These are phyloP conservation scores for Polyommatus icarus DNA, from an alignment of 2,888 invertebrate genomes.

Conservation along the genomic window DNA sequence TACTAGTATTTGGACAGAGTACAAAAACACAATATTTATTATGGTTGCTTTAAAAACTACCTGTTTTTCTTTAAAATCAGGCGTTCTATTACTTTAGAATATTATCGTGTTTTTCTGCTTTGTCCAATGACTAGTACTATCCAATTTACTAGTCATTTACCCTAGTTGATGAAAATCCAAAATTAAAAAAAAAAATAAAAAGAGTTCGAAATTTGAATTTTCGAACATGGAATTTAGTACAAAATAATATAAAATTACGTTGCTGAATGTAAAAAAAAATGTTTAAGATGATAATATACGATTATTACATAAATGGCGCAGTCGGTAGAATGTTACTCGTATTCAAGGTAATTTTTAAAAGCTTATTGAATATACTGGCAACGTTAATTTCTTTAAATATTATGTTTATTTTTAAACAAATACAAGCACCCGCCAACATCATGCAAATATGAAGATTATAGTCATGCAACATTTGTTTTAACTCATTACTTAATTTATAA, in stretches of 20 bases:
- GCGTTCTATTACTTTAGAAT: too few species aligned
- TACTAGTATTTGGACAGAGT: too few species aligned
- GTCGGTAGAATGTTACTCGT: neutral
- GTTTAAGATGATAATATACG: neutral
- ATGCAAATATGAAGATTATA: neutral
- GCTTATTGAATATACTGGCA: neutral
- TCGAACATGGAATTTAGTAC: neutral
- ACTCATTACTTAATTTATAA: neutral
- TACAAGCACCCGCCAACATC: neutral
- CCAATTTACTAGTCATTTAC: too few species aligned
- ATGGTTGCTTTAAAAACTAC: too few species aligned
- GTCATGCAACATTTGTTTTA: neutral
- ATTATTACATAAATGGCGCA: neutral
- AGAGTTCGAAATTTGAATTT: too few species aligned
- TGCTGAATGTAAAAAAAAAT: neutral
- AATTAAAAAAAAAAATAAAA: too few species aligned
- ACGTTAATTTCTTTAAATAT: neutral
- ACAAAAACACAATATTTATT: too few species aligned
- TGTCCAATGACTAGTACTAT: too few species aligned
- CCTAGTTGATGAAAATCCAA: too few species aligned
- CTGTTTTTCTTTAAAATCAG: too few species aligned
- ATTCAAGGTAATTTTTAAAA: neutral
- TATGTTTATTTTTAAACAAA: neutral
- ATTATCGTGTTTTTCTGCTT: too few species aligned
- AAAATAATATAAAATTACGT: neutral